A percentile compares a stretch with the other conserved stretches of the same genome.
phyloP scores from a whole-genome alignment of 2,797 vertebrate species.

The Eidolon dupreanum region DNA sequence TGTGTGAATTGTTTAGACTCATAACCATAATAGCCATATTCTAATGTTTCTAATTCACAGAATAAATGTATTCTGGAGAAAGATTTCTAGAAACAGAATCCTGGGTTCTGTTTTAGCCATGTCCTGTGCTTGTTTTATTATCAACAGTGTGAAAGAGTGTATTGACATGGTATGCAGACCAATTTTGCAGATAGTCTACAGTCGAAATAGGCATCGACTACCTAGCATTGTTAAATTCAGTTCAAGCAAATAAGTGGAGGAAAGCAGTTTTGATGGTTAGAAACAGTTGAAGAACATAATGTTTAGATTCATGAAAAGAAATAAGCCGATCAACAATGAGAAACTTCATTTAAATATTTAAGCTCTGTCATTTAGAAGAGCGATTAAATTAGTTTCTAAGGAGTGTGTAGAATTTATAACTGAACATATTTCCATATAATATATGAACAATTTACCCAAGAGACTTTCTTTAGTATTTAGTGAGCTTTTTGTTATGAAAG shows the following conservation, averaged over 20 bases:
- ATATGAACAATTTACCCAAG: neutral
- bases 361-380: neutral
- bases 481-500: neutral
- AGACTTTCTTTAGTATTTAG: neutral
- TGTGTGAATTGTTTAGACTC: neutral
- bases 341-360: neutral
- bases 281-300: neutral
- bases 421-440: neutral
- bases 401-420: neutral
- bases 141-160: neutral
- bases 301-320: neutral
- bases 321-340: neutral
- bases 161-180: neutral
- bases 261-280: neutral
- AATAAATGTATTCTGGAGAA: neutral
- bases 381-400: constrained; percentile 20
- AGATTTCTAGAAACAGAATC: neutral
- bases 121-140: neutral
- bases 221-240: neutral
- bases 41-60: neutral
- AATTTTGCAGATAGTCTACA: neutral
- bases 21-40: neutral
- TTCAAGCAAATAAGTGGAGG: neutral
- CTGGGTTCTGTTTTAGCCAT: neutral
- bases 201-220: neutral